These are phyloP conservation scores for Oreochromis niloticus DNA, from an alignment of 2,113 vertebrate species.

Conservation along the genomic window DNA sequence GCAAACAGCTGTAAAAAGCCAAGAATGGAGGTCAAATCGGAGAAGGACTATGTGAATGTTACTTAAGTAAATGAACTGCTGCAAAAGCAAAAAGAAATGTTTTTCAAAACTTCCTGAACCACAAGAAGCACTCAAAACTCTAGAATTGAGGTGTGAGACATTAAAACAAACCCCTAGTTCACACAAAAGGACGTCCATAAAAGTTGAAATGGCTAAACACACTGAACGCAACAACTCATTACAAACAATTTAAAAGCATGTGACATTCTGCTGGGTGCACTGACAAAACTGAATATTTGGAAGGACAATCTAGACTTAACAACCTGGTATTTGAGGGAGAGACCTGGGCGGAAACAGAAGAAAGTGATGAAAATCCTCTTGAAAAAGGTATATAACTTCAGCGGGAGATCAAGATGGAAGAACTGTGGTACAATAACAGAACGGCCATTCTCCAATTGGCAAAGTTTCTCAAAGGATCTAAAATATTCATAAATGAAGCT, in stretches of 20 bases:
- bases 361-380: background rate
- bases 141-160: background rate
- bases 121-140: background rate
- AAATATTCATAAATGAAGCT: background rate
- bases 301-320: background rate
- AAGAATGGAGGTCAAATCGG: background rate
- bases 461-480: background rate
- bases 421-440: background rate
- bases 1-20: background rate
- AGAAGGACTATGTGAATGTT: background rate
- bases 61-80: background rate
- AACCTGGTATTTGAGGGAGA: accelerated
- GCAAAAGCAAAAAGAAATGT: background rate
- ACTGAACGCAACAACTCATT: background rate
- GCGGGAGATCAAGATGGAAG: background rate
- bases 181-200: background rate
- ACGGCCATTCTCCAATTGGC: background rate
- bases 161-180: background rate
- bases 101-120: background rate
- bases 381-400: background rate
- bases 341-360: accelerated
- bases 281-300: background rate
- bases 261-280: background rate
- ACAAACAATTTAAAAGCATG: background rate
- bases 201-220: background rate